phyloP scores from a whole-genome alignment of 2,888 invertebrate species.

The Epinotia ramella region DNA sequence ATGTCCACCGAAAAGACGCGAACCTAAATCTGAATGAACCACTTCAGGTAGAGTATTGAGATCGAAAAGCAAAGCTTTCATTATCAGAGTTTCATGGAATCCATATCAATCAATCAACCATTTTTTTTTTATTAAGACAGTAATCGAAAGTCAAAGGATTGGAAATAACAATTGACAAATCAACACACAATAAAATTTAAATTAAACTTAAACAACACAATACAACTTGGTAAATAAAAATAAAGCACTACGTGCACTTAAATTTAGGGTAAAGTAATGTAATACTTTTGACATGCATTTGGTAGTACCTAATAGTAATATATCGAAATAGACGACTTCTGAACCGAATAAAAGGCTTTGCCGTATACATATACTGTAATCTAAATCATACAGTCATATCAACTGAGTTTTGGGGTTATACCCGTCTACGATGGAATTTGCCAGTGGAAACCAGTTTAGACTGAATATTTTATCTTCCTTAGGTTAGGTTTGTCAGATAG shows the following conservation, averaged over 20 bases:
- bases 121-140: neutral
- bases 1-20: no score
- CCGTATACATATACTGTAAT: no score
- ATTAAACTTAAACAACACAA: slow-evolving; percentile 31
- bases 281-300: slow-evolving; percentile 38
- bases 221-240: slow-evolving; percentile 30
- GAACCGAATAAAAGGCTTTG: no score
- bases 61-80: neutral
- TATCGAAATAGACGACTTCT: no score
- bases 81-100: neutral
- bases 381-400: no score
- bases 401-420: no score
- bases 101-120: neutral
- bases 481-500: no score
- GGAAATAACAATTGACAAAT: slow-evolving; percentile 29
- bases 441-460: no score
- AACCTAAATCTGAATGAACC: no score
- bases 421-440: no score
- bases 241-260: slow-evolving; percentile 34
- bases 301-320: neutral
- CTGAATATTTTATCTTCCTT: no score
- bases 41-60: slow-evolving; percentile 7
- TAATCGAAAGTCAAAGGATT: slow-evolving; percentile 13
- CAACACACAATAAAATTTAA: slow-evolving; percentile 41
- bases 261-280: slow-evolving; percentile 14